Evolutionary conservation across 2,888 invertebrate genomes (phyloP).

Genomic region (Ectemnius continuus): DNA sequence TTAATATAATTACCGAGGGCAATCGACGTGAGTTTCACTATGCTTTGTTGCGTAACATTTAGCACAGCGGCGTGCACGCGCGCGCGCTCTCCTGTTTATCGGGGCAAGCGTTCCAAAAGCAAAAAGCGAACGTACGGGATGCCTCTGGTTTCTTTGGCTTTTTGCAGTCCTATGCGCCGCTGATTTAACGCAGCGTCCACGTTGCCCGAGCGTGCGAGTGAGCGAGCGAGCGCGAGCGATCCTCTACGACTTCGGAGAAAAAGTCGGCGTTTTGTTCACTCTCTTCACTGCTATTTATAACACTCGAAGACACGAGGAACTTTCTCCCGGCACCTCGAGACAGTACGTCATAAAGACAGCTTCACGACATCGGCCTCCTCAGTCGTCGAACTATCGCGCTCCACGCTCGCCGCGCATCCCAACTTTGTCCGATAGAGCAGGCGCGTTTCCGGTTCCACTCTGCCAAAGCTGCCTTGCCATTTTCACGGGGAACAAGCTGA

Average conservation of each 20-base stretch:
- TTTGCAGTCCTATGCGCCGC: too few species aligned
- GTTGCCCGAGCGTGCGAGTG: background rate
- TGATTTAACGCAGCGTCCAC: conserved; percentile 10
- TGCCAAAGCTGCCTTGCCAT: conserved; percentile 8
- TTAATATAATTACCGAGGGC: conserved; percentile 1
- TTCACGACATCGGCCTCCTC: conserved; percentile 20
- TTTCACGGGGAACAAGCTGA: conserved; percentile 7
- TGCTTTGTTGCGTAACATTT: conserved; percentile 22
- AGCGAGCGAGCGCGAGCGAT: conserved; percentile 11
- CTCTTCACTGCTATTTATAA: conserved; percentile 37
- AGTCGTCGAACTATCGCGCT: conserved; percentile 13
- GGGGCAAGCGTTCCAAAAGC: conserved; percentile 3
- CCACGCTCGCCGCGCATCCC: conserved; percentile 7
- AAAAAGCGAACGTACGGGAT: conserved; percentile 12
- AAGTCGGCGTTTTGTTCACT: background rate
- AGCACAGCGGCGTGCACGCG: background rate
- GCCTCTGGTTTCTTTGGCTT: conserved; percentile 12
- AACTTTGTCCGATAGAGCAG: conserved; percentile 5
- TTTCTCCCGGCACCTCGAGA: conserved; percentile 23
- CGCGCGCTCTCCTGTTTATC: conserved; percentile 7
- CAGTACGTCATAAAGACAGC: conserved; percentile 22
- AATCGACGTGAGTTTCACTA: conserved; percentile 16
- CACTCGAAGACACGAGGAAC: conserved; percentile 40
- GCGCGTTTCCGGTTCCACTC: background rate
- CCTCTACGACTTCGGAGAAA: background rate